phyloP scores from a whole-genome alignment of 2,113 vertebrate genomes.

The Erythrolamprus reginae region DNA sequence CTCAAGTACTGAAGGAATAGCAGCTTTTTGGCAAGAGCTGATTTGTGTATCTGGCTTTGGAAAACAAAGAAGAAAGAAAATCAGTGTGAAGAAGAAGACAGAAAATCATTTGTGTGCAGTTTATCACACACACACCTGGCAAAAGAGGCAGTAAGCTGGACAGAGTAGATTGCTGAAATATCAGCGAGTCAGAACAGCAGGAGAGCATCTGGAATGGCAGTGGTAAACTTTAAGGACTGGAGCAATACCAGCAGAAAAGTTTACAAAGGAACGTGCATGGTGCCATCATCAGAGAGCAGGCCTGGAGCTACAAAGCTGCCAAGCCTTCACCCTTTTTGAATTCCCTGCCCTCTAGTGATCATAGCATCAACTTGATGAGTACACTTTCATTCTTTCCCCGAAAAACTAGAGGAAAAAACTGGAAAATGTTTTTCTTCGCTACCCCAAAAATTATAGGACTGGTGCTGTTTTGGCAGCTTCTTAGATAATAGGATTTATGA shows the following conservation, averaged over 20 bases:
- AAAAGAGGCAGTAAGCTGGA: constrained; percentile 46
- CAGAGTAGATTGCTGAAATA: constrained; percentile 40
- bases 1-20: not conserved
- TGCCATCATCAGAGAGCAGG: constrained; percentile 44
- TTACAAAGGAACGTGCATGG: constrained; percentile 37
- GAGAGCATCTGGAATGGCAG: constrained; percentile 54
- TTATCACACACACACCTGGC: constrained; percentile 32
- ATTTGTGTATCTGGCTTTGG: constrained; percentile 12
- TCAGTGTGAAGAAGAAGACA: not conserved
- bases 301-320: constrained; percentile 19
- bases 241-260: constrained; percentile 36
- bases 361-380: constrained; percentile 19
- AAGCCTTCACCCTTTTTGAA: constrained; percentile 35
- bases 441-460: not conserved
- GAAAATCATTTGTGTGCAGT: constrained; percentile 9
- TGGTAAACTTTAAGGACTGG: constrained; percentile 46
- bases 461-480: constrained; percentile 12
- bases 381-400: not conserved
- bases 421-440: not conserved
- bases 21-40: constrained; percentile 2
- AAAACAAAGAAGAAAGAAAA: constrained; percentile 13
- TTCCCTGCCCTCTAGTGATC: not conserved
- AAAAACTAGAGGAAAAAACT: constrained; percentile 9
- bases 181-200: constrained; percentile 35
- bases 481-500: not conserved